Percentiles rank a stretch among this genome's conserved stretches.
Evolutionary conservation across 2,113 vertebrate species (phyloP).

Genomic region (Leucosticte australis): DNA sequence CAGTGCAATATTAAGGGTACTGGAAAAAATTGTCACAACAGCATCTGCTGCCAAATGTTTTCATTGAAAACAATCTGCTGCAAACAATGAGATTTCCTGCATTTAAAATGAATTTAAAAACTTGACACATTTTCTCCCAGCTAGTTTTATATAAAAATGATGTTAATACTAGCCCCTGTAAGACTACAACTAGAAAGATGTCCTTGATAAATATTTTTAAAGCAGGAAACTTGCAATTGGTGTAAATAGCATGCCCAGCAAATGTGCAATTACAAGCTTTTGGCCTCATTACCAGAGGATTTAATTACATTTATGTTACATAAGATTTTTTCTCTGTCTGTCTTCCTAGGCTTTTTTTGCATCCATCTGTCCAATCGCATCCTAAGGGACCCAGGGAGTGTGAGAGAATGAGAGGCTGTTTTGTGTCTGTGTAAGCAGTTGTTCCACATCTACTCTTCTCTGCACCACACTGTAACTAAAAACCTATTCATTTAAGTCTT

Average conservation of each 20-base stretch:
- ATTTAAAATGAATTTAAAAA: background rate
- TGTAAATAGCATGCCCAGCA: background rate
- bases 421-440: slow-evolving; percentile 55
- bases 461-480: slow-evolving; percentile 54
- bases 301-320: background rate
- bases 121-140: background rate
- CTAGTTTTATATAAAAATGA: background rate
- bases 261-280: background rate
- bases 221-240: background rate
- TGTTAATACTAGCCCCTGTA: background rate
- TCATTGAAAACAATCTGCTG: background rate
- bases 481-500: slow-evolving; percentile 62
- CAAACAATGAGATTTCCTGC: background rate
- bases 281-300: background rate
- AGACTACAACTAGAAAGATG: background rate
- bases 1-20: background rate
- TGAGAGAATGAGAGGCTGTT: slow-evolving; percentile 32
- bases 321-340: background rate
- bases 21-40: background rate
- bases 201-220: background rate
- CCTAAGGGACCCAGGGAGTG: slow-evolving; percentile 65
- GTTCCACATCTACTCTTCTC: slow-evolving; percentile 37
- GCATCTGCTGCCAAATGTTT: background rate
- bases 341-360: background rate
- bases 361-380: slow-evolving; percentile 67